phyloP scores from a whole-genome alignment of 2,113 vertebrate genomes.

The Pogonocichla stellata region DNA sequence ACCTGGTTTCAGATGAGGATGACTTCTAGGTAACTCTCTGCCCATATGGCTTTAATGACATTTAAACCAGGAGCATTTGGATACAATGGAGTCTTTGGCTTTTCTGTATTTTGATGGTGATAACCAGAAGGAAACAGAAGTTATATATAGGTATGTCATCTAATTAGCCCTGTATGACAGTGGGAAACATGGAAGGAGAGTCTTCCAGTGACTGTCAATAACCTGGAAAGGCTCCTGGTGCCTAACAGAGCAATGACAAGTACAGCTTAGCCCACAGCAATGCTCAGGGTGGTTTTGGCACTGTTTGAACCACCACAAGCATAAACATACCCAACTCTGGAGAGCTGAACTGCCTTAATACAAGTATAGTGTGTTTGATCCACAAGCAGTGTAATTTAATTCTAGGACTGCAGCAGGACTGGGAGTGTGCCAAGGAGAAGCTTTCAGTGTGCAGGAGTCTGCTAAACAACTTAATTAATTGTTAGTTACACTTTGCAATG shows the following conservation, averaged over 20 bases:
- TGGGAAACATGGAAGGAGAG: background rate
- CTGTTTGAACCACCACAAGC: background rate
- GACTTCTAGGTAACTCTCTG: background rate
- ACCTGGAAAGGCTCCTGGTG: background rate
- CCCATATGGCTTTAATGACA: background rate
- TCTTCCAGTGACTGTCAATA: background rate
- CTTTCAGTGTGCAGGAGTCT: background rate
- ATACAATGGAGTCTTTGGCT: background rate
- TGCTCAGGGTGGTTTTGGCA: background rate
- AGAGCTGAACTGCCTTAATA: background rate
- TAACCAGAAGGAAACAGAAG: background rate
- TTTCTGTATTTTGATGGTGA: background rate
- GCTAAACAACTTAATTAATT: conserved; percentile 26
- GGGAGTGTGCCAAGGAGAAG: background rate
- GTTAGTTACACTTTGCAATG: background rate
- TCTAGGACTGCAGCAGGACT: background rate
- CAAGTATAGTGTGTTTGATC: background rate
- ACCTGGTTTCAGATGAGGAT: background rate
- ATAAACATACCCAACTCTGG: background rate
- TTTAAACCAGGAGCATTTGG: background rate
- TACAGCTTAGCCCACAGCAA: background rate
- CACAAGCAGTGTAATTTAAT: background rate
- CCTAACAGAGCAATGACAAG: background rate
- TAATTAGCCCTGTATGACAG: background rate
- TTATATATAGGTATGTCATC: background rate